Percentiles rank a stretch among this genome's conserved stretches.
These are phyloP conservation scores for Spongilla lacustris DNA, from an alignment of 37 sponge, comb jelly and placozoan genomes.

Conservation along the genomic window DNA sequence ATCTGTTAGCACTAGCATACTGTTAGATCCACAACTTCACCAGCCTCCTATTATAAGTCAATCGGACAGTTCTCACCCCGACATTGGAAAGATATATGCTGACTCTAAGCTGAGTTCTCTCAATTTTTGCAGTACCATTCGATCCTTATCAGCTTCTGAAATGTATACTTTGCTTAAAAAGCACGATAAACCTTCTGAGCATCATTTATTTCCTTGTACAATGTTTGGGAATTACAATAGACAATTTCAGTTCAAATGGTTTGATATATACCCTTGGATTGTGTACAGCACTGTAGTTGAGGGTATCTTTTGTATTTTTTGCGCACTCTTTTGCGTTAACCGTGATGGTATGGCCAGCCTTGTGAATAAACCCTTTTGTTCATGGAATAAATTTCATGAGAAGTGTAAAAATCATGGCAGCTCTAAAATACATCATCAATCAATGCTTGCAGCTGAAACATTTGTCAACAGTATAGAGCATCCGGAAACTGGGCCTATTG, in stretches of 20 bases:
- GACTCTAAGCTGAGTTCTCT: not conserved
- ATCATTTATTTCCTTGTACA: not conserved
- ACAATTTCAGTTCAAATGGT: conserved; percentile 14
- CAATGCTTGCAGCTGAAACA: not conserved
- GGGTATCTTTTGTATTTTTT: conserved; percentile 40
- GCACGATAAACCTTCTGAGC: not conserved
- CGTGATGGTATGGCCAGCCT: not conserved
- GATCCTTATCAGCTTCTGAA: not conserved
- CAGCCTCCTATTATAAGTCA: not conserved
- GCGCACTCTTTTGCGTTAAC: conserved; percentile 15
- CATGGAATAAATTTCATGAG: conserved; percentile 6
- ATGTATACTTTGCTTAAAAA: conserved; percentile 3
- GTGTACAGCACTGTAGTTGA: conserved; percentile 47
- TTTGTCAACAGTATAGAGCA: conserved; percentile 8
- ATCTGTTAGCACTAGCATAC: not conserved
- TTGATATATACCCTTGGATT: conserved; percentile 24
- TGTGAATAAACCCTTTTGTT: not conserved
- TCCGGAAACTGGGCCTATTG: conserved; percentile 8
- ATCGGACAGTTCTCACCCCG: not conserved
- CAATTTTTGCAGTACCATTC: not conserved
- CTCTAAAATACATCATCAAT: conserved; percentile 4
- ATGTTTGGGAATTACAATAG: conserved; percentile 15
- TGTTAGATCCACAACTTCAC: not conserved
- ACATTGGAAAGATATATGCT: not conserved
- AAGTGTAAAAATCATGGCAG: not conserved